These are phyloP conservation scores for Drosophila recens DNA, from an alignment of 2,888 invertebrate species.

Conservation along the genomic window DNA sequence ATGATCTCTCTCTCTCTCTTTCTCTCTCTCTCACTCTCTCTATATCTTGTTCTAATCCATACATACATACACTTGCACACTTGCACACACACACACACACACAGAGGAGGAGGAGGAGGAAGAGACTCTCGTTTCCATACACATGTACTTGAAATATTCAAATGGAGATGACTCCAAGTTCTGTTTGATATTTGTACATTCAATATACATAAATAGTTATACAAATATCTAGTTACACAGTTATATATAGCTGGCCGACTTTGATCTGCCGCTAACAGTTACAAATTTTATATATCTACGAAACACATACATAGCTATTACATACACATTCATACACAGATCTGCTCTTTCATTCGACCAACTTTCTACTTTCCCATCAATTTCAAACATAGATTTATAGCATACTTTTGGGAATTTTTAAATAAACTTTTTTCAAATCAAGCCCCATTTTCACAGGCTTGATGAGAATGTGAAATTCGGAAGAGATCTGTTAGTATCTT, in stretches of 20 bases:
- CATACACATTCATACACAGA: slow-evolving; percentile 30
- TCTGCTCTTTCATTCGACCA: background rate
- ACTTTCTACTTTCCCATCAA: background rate
- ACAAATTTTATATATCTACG: slow-evolving; percentile 58
- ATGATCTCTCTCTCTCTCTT: slow-evolving; percentile 1
- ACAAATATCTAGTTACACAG: slow-evolving; percentile 51
- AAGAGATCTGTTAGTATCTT: slow-evolving; percentile 6
- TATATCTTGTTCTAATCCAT: slow-evolving; percentile 9
- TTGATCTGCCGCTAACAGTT: slow-evolving; percentile 33
- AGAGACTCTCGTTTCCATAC: slow-evolving; percentile 4
- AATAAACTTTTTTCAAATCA: no score
- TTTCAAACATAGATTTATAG: background rate
- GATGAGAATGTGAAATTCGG: background rate
- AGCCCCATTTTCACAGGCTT: no score
- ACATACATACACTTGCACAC: background rate
- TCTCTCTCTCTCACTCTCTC: background rate
- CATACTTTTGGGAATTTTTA: slow-evolving; percentile 2
- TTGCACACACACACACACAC: background rate
- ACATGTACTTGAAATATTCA: background rate
- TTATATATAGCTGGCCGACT: slow-evolving; percentile 24
- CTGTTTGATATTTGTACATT: slow-evolving; percentile 24
- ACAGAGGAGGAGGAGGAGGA: background rate
- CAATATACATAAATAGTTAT: slow-evolving; percentile 42
- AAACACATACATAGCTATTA: slow-evolving; percentile 53
- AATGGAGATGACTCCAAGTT: slow-evolving; percentile 3